A percentile compares a stretch with the other conserved stretches of the same genome.
These are phyloP conservation scores for Spongilla lacustris DNA, from an alignment of 37 sponge, comb jelly and placozoan genomes.

Conservation along the genomic window DNA sequence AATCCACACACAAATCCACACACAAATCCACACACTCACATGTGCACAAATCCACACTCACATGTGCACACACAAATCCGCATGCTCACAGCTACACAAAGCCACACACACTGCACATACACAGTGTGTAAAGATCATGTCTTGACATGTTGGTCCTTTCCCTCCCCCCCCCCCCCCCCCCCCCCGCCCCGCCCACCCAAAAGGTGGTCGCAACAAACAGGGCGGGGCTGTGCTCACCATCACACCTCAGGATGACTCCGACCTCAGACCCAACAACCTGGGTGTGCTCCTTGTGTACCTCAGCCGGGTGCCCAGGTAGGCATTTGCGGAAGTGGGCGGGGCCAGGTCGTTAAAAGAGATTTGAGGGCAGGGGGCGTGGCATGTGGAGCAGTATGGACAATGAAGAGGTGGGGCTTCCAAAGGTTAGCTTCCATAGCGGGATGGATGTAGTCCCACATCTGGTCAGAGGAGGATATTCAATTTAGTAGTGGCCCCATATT, in stretches of 20 bases:
- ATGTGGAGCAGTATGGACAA: not conserved
- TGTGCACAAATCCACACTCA: too few species aligned
- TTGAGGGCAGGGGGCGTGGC: not conserved
- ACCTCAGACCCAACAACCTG: constrained; percentile 32
- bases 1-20: too few species aligned
- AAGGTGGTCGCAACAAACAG: constrained; percentile 72
- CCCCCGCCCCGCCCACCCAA: not conserved
- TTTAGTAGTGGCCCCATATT: too few species aligned
- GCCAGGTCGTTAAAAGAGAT: not conserved
- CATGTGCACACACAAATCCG: too few species aligned
- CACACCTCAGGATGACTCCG: constrained; percentile 11
- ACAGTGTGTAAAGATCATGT: too few species aligned
- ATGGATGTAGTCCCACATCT: too few species aligned
- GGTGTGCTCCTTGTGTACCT: constrained; percentile 67
- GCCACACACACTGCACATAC: too few species aligned
- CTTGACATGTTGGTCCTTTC: too few species aligned
- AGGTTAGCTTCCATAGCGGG: too few species aligned
- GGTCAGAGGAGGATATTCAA: too few species aligned
- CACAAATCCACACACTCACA: too few species aligned
- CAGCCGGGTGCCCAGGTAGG: constrained; percentile 43
- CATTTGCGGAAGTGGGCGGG: constrained; percentile 3
- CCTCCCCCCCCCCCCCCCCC: not conserved
- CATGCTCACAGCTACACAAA: too few species aligned
- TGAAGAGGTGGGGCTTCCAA: not conserved
- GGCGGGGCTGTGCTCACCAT: constrained; percentile 64